These are phyloP conservation scores for Casuarius casuarius DNA, from an alignment of 2,113 vertebrate genomes.

Conservation along the genomic window DNA sequence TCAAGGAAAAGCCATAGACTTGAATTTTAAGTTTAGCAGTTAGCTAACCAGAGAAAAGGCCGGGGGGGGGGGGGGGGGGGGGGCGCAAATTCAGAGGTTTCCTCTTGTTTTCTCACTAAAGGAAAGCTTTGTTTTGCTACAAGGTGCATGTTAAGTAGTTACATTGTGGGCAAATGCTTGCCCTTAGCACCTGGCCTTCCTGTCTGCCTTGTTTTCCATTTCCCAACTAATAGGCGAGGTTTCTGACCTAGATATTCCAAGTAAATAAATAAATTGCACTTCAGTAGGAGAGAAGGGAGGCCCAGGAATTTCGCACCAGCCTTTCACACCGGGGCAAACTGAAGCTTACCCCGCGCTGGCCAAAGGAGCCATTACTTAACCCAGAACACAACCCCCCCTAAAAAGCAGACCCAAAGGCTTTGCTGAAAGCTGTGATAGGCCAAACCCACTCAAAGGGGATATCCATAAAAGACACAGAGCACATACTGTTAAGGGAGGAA, in stretches of 20 bases:
- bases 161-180: background rate
- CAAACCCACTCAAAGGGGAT: background rate
- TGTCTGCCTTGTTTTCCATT: background rate
- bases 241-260: background rate
- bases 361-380: background rate
- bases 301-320: background rate
- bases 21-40: background rate
- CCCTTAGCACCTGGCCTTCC: background rate
- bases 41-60: no score
- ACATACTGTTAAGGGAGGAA: background rate
- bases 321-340: background rate
- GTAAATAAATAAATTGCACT: background rate
- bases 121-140: background rate
- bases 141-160: background rate
- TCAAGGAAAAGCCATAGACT: background rate
- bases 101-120: background rate
- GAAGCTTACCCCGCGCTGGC: background rate
- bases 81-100: background rate
- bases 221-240: background rate
- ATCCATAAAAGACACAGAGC: rapidly evolving
- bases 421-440: background rate
- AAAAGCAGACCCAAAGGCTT: background rate
- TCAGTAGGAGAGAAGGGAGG: background rate
- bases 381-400: background rate
- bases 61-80: no score